Base-by-base conservation (phyloP, 2,113 vertebrate genomes). In the Cyanocitta stelleri region DNA sequence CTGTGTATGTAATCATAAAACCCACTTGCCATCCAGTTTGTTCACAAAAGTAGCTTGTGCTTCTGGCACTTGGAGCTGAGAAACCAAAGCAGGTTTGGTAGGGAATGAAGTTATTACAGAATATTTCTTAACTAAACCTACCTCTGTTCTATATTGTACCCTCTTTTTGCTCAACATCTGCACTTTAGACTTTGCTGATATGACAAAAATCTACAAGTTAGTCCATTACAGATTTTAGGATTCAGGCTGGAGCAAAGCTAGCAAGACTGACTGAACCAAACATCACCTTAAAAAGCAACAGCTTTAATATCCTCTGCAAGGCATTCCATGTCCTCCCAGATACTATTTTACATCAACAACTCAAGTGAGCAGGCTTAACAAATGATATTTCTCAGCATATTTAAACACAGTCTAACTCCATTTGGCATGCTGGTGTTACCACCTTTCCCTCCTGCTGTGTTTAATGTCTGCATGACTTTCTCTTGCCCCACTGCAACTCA, bases 1-100 rank as follows among this genome's bases (percentile, higher is more conserved):
- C 12, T 32, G 4, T 0, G 1, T 14, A 9, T 0, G 1, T 51
- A 20, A n/a, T 73, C 8, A 29, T 7, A 41, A 76, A 93, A 82
- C 3, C 23, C 58, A 71, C 17, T 16, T 51, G 59, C 8, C 30
- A 48, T 23, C 15, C 46, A 24, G 9, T 43, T 51, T 52, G 27
- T n/a, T 66, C 55, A 52, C 59, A 54, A 63, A 43, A 72, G 20
- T 24, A 56, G 16, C 32, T 83, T 4, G 1, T 78, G 61, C 7
- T 81, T 72, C 61, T 93, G 29, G 22, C 32, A n/a, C 39, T 78
- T 41, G 14, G 20, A 73, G 44, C 21, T 79, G 29, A 76, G 52
- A 93, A 75, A 66, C 11, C 11, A 41, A 10, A 73, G 41, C 58
- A 51, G 33, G 13, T 75, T 46, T 83, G 30, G 54, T 10, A 83